Evolutionary conservation across 2,888 invertebrate species (phyloP).

Genomic region (Drosophila algonquin): DNA sequence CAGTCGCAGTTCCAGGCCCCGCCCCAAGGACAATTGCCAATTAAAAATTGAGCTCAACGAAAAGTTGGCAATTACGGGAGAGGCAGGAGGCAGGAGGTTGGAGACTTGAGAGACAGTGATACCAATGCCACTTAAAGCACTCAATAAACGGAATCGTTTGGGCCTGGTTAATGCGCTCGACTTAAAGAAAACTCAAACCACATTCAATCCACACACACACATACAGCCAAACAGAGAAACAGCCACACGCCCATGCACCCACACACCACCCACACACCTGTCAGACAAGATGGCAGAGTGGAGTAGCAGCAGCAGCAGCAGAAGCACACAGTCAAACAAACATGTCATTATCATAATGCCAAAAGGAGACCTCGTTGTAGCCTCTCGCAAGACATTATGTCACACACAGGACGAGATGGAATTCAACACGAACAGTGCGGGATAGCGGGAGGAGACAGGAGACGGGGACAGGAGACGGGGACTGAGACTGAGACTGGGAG

Average conservation of each 20-base stretch:
- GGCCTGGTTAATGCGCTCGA: constrained; percentile 50
- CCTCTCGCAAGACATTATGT: constrained; percentile 37
- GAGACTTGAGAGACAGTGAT: constrained; percentile 26
- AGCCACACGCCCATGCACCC: constrained; percentile 29
- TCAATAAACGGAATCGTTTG: constrained; percentile 74
- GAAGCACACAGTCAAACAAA: constrained; percentile 59
- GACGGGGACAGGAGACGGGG: not conserved
- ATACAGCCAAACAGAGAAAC: constrained; percentile 8
- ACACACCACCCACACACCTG: constrained; percentile 21
- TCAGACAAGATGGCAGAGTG: constrained; percentile 31
- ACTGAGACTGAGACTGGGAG: no score
- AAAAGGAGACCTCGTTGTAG: constrained; percentile 58
- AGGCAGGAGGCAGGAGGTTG: constrained; percentile 41
- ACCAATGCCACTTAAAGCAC: constrained; percentile 48
- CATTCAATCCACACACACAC: constrained; percentile 43
- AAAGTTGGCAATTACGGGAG: constrained; percentile 60
- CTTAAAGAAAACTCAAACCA: constrained; percentile 53
- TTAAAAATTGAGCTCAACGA: constrained; percentile 61
- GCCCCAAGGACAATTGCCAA: constrained; percentile 64
- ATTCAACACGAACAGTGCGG: not conserved
- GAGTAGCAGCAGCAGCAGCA: constrained; percentile 35
- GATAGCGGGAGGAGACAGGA: not conserved
- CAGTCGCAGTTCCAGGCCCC: no score
- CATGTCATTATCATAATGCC: constrained; percentile 76
- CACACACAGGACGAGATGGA: constrained; percentile 27